These are phyloP conservation scores for Cheirogaleus medius DNA, from an alignment of 2,113 vertebrate species.

Conservation along the genomic window DNA sequence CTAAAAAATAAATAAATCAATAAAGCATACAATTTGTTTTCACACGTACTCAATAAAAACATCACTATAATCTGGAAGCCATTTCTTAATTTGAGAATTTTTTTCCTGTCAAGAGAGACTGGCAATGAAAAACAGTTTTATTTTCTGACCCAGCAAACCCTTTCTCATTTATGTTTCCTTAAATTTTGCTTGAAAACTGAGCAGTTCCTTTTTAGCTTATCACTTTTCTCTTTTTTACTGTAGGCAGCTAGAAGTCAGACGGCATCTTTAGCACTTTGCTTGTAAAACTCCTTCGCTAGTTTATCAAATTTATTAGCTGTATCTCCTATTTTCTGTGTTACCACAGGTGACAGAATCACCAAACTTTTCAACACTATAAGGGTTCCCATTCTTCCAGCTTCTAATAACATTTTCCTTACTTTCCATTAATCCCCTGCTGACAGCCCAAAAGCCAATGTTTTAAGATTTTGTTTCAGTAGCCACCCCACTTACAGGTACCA, in stretches of 20 bases:
- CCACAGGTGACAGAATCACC: neutral
- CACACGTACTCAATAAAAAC: neutral
- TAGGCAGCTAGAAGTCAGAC: neutral
- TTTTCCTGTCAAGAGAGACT: neutral
- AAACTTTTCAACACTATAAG: neutral
- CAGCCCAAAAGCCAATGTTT: neutral
- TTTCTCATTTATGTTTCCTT: slow-evolving; percentile 21
- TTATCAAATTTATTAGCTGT: neutral
- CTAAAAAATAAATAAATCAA: too few relatives aligned
- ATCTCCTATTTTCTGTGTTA: neutral
- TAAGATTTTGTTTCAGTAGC: neutral
- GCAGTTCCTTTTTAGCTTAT: neutral
- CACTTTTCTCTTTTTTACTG: neutral
- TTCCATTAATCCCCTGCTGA: neutral
- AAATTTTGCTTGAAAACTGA: neutral
- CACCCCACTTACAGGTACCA: neutral
- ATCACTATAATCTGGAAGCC: neutral
- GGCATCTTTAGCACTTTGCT: neutral
- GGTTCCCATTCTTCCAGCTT: neutral
- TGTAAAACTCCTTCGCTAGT: neutral
- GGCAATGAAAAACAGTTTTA: neutral
- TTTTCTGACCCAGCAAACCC: neutral
- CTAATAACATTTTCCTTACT: neutral
- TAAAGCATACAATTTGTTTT: neutral
- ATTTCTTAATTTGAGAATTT: slow-evolving; percentile 5